Conservation (phyloP, 2,113 vertebrate genomes). For the Romanogobio albipinnatus region DNA sequence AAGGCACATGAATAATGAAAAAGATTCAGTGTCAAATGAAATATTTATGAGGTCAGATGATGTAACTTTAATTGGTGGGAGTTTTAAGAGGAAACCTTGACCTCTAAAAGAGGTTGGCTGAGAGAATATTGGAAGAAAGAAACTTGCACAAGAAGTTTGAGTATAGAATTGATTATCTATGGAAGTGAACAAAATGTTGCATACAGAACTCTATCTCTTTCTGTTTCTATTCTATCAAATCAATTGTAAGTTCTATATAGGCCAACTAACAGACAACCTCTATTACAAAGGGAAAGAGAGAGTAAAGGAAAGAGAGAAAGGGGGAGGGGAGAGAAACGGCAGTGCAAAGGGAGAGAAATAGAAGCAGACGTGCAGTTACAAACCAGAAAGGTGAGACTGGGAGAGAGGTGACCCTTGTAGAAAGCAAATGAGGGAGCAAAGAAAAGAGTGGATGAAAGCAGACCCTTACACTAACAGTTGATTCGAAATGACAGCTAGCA, state of each 20-base stretch:
- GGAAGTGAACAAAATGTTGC: background rate
- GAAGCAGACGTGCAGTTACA: background rate
- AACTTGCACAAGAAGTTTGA: background rate
- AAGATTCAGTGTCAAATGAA: slow-evolving; percentile 18
- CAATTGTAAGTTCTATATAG: background rate
- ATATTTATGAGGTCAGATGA: slow-evolving; percentile 30
- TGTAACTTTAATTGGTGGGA: slow-evolving; percentile 3
- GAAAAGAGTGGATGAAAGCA: background rate
- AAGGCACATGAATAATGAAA: slow-evolving; percentile 28
- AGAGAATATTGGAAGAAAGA: background rate
- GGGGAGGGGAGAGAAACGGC: background rate
- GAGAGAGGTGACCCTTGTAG: background rate
- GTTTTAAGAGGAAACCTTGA: slow-evolving; percentile 15
- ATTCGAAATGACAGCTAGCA: slow-evolving; percentile 41
- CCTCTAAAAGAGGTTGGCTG: background rate
- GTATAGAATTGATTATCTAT: background rate
- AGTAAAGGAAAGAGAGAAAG: background rate
- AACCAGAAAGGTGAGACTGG: background rate
- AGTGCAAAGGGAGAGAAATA: background rate
- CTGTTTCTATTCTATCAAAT: background rate
- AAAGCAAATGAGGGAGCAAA: slow-evolving; percentile 21
- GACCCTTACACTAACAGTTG: background rate
- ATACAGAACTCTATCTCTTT: background rate
- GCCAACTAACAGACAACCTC: background rate
- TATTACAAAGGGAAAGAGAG: background rate